Evolutionary conservation across 1,140 invertebrate species (phyloP).

Genomic region (Magallana angulata): DNA sequence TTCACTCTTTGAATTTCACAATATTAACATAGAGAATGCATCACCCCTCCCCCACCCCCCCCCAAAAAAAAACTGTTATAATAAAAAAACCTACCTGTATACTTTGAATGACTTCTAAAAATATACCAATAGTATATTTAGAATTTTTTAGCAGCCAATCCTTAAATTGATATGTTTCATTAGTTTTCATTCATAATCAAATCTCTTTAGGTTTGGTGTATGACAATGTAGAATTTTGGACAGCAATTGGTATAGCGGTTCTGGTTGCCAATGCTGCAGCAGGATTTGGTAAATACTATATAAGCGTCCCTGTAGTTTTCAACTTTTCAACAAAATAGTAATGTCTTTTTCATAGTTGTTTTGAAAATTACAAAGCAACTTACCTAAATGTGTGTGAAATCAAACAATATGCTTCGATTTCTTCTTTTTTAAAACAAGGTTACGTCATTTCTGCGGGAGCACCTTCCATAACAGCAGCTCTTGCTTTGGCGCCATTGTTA

Average conservation of each 20-base stretch:
- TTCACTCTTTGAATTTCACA: too few species aligned
- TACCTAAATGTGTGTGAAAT: too few species aligned
- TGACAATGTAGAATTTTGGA: background rate
- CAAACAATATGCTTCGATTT: background rate
- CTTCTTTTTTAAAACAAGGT: background rate
- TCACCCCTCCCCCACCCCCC: too few species aligned
- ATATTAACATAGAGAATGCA: too few species aligned
- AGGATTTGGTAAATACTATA: constrained; percentile 4
- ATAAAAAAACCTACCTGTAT: too few species aligned
- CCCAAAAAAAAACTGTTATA: too few species aligned
- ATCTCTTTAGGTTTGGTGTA: background rate
- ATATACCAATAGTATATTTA: too few species aligned
- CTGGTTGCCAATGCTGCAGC: background rate
- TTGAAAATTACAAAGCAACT: too few species aligned
- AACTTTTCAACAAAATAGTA: background rate
- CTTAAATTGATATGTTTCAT: too few species aligned
- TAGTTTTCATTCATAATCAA: background rate
- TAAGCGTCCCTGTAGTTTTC: background rate
- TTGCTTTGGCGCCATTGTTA: constrained; percentile 93
- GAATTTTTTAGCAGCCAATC: too few species aligned
- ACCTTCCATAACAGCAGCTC: constrained; percentile 86
- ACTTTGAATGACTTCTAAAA: too few species aligned
- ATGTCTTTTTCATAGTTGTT: background rate
- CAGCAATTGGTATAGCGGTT: background rate
- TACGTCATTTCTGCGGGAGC: background rate